A percentile compares a stretch with the other conserved stretches of the same genome.
Evolutionary conservation across 2,888 invertebrate genomes (phyloP).

Genomic region (Cynaeus angustus): DNA sequence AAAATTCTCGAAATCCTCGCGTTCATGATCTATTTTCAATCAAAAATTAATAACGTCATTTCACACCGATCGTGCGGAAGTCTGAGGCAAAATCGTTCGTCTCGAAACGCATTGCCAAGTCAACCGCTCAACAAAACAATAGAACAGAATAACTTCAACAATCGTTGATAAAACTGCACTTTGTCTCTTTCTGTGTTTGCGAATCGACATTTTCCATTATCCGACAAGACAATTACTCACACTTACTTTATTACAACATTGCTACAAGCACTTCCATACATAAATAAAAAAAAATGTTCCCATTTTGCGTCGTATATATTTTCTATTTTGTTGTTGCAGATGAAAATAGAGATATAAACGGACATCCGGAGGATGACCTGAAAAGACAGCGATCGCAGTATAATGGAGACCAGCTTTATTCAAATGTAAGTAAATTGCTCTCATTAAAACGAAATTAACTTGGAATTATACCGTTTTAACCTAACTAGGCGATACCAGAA

Average conservation of each 20-base stretch:
- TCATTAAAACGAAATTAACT: slow-evolving; percentile 52
- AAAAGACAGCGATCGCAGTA: slow-evolving; percentile 92
- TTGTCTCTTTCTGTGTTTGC: slow-evolving; percentile 20
- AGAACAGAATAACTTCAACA: too few species aligned
- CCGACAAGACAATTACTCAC: slow-evolving; percentile 35
- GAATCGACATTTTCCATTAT: slow-evolving; percentile 43
- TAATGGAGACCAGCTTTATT: slow-evolving; percentile 92
- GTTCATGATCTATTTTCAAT: slow-evolving; percentile 25
- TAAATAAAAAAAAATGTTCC: slow-evolving; percentile 24
- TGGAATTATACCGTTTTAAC: slow-evolving; percentile 39
- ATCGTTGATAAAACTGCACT: slow-evolving; percentile 45
- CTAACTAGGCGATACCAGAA: slow-evolving; percentile 21
- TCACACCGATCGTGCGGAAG: too few species aligned
- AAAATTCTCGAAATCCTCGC: slow-evolving; percentile 13
- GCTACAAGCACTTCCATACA: slow-evolving; percentile 16
- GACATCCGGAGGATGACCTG: slow-evolving; percentile 90
- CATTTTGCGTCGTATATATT: slow-evolving; percentile 32
- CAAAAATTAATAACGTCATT: neutral
- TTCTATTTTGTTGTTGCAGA: slow-evolving; percentile 74
- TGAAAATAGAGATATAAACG: slow-evolving; percentile 91
- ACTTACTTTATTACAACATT: slow-evolving; percentile 17
- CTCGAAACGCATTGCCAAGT: slow-evolving; percentile 55
- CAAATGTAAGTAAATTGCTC: slow-evolving; percentile 81
- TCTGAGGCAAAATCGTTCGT: too few species aligned
- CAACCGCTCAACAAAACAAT: slow-evolving; percentile 49